Evolutionary conservation across 2,888 invertebrate genomes (phyloP).

Genomic region (Volucella bombylans): DNA sequence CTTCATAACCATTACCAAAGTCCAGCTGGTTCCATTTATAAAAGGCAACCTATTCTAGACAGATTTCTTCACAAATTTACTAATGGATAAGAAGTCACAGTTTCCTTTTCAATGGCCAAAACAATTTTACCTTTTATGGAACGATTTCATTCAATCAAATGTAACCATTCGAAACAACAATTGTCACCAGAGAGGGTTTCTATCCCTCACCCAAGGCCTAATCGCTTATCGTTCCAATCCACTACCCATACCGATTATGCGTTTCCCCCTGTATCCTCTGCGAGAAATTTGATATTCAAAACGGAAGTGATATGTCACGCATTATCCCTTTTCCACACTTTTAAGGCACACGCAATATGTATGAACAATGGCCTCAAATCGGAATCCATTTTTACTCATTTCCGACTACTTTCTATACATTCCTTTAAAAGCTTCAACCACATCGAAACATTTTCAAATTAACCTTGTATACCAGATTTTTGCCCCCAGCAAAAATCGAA

Average conservation of each 20-base stretch:
- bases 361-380: not conserved
- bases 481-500: constrained; percentile 20
- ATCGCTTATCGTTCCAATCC: constrained; percentile 1
- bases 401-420: not conserved
- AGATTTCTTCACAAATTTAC: not conserved
- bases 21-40: no score
- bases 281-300: constrained; percentile 12
- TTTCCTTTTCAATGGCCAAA: not conserved
- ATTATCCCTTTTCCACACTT: not conserved
- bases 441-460: constrained; percentile 20
- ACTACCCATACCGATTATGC: not conserved
- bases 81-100: not conserved
- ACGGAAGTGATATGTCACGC: not conserved
- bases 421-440: not conserved
- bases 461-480: constrained; percentile 19
- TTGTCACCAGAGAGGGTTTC: constrained; percentile 22
- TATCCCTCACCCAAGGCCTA: not conserved
- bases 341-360: not conserved
- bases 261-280: not conserved
- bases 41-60: not conserved
- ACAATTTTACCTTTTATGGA: constrained; percentile 19
- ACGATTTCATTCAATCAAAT: constrained; percentile 38
- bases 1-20: no score
- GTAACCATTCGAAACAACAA: constrained; percentile 18
- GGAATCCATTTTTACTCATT: not conserved